Evolutionary conservation across 2,113 vertebrate genomes (phyloP).

Genomic region (Bos javanicus): DNA sequence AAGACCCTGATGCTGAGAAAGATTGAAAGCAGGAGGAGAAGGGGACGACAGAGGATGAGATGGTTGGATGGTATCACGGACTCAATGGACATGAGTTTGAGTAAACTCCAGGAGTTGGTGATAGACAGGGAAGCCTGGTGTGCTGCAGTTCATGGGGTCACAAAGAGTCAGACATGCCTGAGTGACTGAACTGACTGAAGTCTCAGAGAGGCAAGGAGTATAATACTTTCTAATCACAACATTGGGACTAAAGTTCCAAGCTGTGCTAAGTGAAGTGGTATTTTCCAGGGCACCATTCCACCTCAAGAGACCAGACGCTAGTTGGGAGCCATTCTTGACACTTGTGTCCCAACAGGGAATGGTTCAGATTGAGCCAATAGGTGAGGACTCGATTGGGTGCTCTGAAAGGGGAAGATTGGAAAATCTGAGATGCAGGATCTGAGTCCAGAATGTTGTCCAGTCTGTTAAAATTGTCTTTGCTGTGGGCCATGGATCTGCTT

Average conservation of each 20-base stretch:
- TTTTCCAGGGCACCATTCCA: too few relatives aligned
- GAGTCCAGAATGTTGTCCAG: not conserved
- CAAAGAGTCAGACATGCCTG: not conserved
- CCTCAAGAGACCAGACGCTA: not conserved
- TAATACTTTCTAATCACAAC: not conserved
- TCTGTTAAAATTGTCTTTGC: not conserved
- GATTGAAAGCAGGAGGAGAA: not conserved
- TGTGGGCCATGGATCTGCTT: not conserved
- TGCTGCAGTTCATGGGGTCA: not conserved
- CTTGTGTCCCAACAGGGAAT: not conserved
- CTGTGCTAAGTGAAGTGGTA: not conserved
- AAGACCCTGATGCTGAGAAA: not conserved
- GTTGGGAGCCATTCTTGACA: not conserved
- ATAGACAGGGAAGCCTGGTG: not conserved
- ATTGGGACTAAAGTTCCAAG: not conserved
- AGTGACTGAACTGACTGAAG: not conserved
- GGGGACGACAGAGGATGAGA: not conserved
- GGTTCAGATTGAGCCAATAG: not conserved
- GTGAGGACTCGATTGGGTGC: accelerated
- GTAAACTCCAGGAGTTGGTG: not conserved
- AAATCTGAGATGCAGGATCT: not conserved
- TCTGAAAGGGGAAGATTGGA: not conserved
- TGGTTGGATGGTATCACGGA: not conserved
- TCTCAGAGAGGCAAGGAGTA: not conserved
- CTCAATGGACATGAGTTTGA: not conserved